Evolutionary conservation across 2,888 invertebrate genomes (phyloP), one percentile per base, ranked within the genome.

Genomic region (Cantharis nigra): DNA sequence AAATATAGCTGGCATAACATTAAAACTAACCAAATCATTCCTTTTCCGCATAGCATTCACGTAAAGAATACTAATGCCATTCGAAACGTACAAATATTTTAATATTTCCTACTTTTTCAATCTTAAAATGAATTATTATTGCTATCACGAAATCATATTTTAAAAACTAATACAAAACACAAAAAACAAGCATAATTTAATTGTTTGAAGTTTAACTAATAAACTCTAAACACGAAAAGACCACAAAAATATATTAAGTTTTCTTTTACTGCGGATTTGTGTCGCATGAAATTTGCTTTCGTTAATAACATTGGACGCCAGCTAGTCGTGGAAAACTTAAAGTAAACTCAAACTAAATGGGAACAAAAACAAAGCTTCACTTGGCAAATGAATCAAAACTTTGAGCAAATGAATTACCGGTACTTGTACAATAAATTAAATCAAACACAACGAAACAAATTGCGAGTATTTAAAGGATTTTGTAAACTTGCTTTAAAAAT

Each of bases 301-400:
- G 75, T 75, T 71, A 75, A 65, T 75, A 30, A 70, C 64, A 30
- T 14, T 49, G 62, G 71, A 75, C 75, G 71, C 75, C 71, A 72
- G 62, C 30, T 49, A 72, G 75, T 71, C 71, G 75, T 33, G 49
- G 62, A 30, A 69, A 75, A 71, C 33, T 71, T 62, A 70, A 26
- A 69, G 23, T 30, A 33, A 73, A 62, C 65, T 23, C 65, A n/a
- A 67, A 67, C 18, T 49, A 49, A 49, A 49, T 49, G 49, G 49
- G 49, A 49, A 67, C 65, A 67, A 14, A 67, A 67, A 67, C 65
- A 18, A 67, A 23, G 5, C 64, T 20, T 20, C 64, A 49, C n/a
- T 49, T 49, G 49, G 49, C 49, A 49, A 49, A 49, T 49, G 49
- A 49, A 49, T 49, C 49, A 49, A 49, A 49, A 49, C 49, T 49